Evolutionary conservation across 2,888 invertebrate genomes (phyloP).

Genomic region (Coremacera marginata): DNA sequence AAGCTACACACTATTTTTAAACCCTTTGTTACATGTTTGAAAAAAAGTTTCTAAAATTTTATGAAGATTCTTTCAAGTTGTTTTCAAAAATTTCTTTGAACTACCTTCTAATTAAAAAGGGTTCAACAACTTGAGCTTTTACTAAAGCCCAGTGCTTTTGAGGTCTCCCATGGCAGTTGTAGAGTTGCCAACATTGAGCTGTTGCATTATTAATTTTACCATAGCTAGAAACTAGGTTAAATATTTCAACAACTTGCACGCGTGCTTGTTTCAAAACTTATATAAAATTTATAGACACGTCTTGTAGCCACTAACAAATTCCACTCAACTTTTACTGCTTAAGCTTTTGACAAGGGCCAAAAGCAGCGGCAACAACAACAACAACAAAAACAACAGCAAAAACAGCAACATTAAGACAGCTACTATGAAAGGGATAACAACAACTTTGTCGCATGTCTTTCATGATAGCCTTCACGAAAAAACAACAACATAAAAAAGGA

Average conservation of each 20-base stretch:
- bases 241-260: background rate
- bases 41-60: too few relatives aligned
- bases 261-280: conserved; percentile 44
- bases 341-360: background rate
- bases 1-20: too few relatives aligned
- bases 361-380: background rate
- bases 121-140: too few relatives aligned
- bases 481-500: background rate
- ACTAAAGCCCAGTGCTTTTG: background rate
- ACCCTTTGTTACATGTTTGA: too few relatives aligned
- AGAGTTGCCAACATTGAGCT: background rate
- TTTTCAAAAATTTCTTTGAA: too few relatives aligned
- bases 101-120: too few relatives aligned
- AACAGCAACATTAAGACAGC: background rate
- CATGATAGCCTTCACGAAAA: background rate
- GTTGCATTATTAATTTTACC: background rate
- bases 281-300: conserved; percentile 58
- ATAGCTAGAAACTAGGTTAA: background rate
- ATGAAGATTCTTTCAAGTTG: too few relatives aligned
- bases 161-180: background rate
- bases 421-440: background rate
- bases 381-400: conserved; percentile 8
- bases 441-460: background rate
- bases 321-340: conserved; percentile 6
- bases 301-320: conserved; percentile 46